phyloP scores from a whole-genome alignment of 2,113 vertebrate species.

The Narcine bancroftii region DNA sequence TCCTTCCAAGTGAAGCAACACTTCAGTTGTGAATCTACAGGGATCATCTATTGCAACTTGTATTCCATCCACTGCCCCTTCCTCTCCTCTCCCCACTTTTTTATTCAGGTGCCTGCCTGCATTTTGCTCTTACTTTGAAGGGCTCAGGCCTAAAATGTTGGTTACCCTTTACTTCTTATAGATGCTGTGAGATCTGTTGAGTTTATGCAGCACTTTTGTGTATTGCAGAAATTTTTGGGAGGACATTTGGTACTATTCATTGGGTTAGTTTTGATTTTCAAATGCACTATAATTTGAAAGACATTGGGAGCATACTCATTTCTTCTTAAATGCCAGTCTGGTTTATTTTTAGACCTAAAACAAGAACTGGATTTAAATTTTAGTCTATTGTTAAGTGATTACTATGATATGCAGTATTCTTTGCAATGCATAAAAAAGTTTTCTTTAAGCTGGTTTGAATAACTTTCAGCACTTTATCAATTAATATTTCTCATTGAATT shows the following conservation, averaged over 20 bases:
- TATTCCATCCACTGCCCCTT: too few species aligned
- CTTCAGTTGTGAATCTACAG: too few species aligned
- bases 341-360: background rate
- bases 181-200: too few species aligned
- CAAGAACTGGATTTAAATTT: background rate
- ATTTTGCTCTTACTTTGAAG: too few species aligned
- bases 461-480: background rate
- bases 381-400: background rate
- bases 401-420: background rate
- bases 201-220: too few species aligned
- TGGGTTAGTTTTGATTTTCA: background rate
- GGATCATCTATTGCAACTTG: too few species aligned
- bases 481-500: constrained; percentile 30
- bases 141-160: too few species aligned
- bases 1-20: too few species aligned
- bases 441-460: background rate
- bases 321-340: background rate
- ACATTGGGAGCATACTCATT: background rate
- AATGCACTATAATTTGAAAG: background rate
- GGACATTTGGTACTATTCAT: background rate
- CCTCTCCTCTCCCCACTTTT: too few species aligned
- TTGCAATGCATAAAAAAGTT: background rate
- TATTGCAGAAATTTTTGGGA: too few species aligned
- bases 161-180: too few species aligned
- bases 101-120: too few species aligned